Percentiles rank a stretch among this genome's conserved stretches.
These are phyloP conservation scores for Pelvicachromis taeniatus DNA, from an alignment of 2,113 vertebrate genomes.

Conservation along the genomic window DNA sequence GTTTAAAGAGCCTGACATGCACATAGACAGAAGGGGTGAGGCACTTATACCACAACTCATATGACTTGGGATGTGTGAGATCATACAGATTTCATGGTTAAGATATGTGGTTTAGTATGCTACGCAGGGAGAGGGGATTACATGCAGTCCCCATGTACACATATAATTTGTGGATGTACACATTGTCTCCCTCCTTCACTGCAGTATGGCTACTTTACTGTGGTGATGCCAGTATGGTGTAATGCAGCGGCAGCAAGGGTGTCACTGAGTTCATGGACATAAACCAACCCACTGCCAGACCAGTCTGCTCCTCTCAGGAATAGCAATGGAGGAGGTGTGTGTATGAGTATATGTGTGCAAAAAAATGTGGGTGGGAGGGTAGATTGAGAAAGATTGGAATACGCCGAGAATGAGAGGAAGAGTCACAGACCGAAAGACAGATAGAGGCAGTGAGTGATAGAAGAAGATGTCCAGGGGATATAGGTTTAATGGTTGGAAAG, in stretches of 20 bases:
- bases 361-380: background rate
- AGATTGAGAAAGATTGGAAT: conserved; percentile 14
- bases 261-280: conserved; percentile 68
- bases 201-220: conserved; percentile 37
- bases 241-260: conserved; percentile 51
- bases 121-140: background rate
- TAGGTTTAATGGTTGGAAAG: background rate
- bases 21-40: background rate
- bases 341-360: background rate
- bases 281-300: conserved; percentile 63
- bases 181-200: background rate
- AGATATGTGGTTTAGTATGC: background rate
- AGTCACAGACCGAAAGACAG: conserved; percentile 15
- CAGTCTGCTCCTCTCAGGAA: conserved; percentile 62
- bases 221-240: conserved; percentile 44
- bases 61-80: background rate
- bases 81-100: background rate
- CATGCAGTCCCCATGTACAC: background rate
- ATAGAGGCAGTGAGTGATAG: conserved; percentile 13
- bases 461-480: conserved; percentile 7
- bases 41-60: background rate
- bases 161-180: background rate
- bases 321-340: conserved; percentile 58
- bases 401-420: background rate
- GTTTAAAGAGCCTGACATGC: conserved; percentile 54